A percentile compares a stretch with the other conserved stretches of the same genome.
phyloP scores from a whole-genome alignment of 2,888 invertebrate species.

The Heliconius erato region DNA sequence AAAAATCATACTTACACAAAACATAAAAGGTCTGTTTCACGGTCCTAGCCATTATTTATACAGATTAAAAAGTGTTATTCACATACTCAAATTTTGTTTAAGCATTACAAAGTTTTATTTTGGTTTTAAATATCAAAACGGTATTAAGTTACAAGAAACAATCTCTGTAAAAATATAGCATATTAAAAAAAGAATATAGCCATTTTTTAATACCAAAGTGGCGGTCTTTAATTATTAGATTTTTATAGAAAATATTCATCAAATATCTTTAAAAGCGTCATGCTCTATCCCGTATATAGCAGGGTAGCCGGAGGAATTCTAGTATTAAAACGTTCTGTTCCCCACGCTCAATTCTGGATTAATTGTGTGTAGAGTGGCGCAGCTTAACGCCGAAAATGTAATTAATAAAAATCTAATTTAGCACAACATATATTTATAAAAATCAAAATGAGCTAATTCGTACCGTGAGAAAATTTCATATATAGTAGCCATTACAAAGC shows the following conservation, averaged over 20 bases:
- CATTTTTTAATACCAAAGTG: too few relatives aligned
- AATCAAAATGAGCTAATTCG: not conserved
- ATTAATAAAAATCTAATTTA: too few relatives aligned
- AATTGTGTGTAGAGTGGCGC: too few relatives aligned
- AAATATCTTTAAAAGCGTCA: too few relatives aligned
- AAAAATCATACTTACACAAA: constrained; percentile 49
- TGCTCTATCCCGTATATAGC: too few relatives aligned
- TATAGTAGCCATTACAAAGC: not conserved
- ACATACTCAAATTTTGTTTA: not conserved
- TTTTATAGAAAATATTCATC: not conserved
- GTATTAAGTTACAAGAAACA: not conserved
- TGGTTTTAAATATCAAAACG: too few relatives aligned
- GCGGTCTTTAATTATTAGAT: too few relatives aligned
- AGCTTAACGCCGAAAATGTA: too few relatives aligned
- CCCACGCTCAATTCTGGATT: too few relatives aligned
- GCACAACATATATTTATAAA: not conserved
- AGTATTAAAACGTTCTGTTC: too few relatives aligned
- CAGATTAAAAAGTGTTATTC: not conserved
- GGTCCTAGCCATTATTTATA: not conserved
- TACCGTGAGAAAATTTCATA: not conserved
- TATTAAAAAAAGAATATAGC: too few relatives aligned
- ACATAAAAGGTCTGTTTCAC: constrained; percentile 28
- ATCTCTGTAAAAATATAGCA: not conserved
- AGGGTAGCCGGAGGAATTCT: too few relatives aligned
- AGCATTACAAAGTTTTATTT: not conserved